Evolutionary conservation across 1,140 invertebrate genomes (phyloP).

Genomic region (Papilio dardanus): DNA sequence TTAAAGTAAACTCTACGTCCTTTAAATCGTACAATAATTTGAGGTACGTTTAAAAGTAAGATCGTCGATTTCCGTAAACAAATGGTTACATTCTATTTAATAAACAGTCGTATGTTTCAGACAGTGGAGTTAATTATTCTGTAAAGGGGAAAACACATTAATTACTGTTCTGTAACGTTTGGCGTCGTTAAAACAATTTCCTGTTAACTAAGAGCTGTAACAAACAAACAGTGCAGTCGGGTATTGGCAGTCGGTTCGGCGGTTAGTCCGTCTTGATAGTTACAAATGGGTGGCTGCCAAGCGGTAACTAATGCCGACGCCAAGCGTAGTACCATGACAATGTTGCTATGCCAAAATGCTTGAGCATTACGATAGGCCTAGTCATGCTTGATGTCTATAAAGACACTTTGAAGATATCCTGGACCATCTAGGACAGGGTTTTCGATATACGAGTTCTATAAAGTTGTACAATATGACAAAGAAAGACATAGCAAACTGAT

Average conservation of each 20-base stretch:
- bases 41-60: not conserved
- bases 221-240: conserved; percentile 33
- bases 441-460: too few species aligned
- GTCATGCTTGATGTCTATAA: too few species aligned
- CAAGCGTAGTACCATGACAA: conserved; percentile 25
- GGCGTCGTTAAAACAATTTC: conserved; percentile 29
- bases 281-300: conserved; percentile 66
- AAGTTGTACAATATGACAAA: too few species aligned
- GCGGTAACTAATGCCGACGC: conserved; percentile 46
- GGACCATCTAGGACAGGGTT: too few species aligned
- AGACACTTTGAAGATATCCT: too few species aligned
- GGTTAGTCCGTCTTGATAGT: conserved; percentile 56
- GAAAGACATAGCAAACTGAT: too few species aligned
- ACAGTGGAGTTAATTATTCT: conserved; percentile 9
- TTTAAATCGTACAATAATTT: not conserved
- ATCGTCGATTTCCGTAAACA: not conserved
- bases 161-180: conserved; percentile 19
- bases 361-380: conserved; percentile 19
- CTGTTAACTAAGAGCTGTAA: conserved; percentile 34
- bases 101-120: not conserved
- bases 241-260: conserved; percentile 37
- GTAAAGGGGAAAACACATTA: conserved; percentile 24
- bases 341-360: conserved; percentile 32
- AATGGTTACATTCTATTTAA: not conserved
- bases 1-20: too few species aligned